Percentiles rank a stretch among this genome's conserved stretches.
Evolutionary conservation across 1,140 invertebrate genomes (phyloP).

Genomic region (Trialeurodes vaporariorum): DNA sequence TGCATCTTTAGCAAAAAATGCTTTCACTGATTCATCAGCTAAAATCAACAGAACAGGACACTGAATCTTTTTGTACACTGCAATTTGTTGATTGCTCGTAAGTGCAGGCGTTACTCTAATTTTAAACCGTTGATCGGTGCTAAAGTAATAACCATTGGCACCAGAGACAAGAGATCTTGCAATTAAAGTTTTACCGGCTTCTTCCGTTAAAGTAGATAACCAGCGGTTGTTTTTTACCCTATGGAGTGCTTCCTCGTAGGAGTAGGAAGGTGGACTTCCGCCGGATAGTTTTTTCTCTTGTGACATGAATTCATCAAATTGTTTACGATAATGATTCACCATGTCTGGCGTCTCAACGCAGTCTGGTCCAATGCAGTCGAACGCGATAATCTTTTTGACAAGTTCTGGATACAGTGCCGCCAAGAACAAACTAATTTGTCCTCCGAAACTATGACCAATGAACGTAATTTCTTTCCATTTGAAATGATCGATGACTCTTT

Average conservation of each 20-base stretch:
- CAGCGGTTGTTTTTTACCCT: conserved; percentile 32
- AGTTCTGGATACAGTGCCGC: conserved; percentile 38
- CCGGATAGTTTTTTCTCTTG: conserved; percentile 19
- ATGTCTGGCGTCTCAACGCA: conserved; percentile 27
- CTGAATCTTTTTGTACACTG: conserved; percentile 20
- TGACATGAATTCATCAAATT: conserved; percentile 24
- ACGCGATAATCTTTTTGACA: conserved; percentile 39
- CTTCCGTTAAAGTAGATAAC: conserved; percentile 28
- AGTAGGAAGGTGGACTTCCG: conserved; percentile 32
- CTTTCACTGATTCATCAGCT: conserved; percentile 18
- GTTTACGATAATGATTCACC: conserved; percentile 23
- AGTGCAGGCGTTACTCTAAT: conserved; percentile 15
- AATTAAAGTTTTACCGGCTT: conserved; percentile 39
- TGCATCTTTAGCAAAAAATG: background rate
- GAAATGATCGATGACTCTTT: conserved; percentile 41
- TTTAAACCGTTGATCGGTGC: conserved; percentile 32
- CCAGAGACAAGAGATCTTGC: conserved; percentile 34
- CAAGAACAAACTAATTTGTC: conserved; percentile 36
- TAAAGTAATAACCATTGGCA: conserved; percentile 30
- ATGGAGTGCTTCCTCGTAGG: conserved; percentile 39
- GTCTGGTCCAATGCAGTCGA: conserved; percentile 38
- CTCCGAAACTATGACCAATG: conserved; percentile 48
- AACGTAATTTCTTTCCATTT: conserved; percentile 41
- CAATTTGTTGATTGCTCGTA: conserved; percentile 15
- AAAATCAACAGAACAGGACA: conserved; percentile 30